These are phyloP conservation scores for Drosophila fungiperda DNA, from an alignment of 2,888 invertebrate genomes.

Conservation along the genomic window DNA sequence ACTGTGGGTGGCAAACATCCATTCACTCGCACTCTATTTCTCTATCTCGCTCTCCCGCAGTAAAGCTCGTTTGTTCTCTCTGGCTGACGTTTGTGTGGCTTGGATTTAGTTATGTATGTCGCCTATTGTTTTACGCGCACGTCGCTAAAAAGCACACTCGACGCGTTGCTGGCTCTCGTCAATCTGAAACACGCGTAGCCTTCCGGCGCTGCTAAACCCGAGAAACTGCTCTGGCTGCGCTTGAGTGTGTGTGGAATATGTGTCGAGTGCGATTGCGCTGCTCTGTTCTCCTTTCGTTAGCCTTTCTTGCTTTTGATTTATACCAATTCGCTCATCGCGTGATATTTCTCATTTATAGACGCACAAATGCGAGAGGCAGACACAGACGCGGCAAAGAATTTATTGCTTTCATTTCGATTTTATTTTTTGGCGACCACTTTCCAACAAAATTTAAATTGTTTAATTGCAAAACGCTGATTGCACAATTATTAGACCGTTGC, in stretches of 20 bases:
- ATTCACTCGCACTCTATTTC: constrained; percentile 44
- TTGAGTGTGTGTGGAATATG: constrained; percentile 48
- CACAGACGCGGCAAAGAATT: constrained; percentile 42
- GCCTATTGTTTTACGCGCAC: constrained; percentile 69
- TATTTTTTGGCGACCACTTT: constrained; percentile 29
- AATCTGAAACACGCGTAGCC: constrained; percentile 70
- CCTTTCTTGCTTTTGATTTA: constrained; percentile 29
- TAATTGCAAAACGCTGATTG: constrained; percentile 30
- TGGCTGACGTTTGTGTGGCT: constrained; percentile 48
- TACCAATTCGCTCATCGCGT: constrained; percentile 35
- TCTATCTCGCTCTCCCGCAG: constrained; percentile 26
- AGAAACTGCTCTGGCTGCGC: constrained; percentile 22
- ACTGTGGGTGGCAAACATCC: constrained; percentile 65
- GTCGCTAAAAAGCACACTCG: constrained; percentile 65
- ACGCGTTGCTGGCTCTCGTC: constrained; percentile 76
- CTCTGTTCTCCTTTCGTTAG: constrained; percentile 30
- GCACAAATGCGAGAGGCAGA: constrained; percentile 16
- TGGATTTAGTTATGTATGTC: constrained; percentile 47
- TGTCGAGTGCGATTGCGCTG: constrained; percentile 69
- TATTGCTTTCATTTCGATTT: constrained; percentile 22
- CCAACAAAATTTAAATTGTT: constrained; percentile 12
- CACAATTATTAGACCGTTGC: constrained; percentile 35
- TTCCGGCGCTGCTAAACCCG: constrained; percentile 56
- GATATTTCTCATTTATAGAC: constrained; percentile 10
- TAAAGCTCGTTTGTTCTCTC: constrained; percentile 17